Evolutionary conservation across 1,140 invertebrate genomes (phyloP), one percentile per base, ranked within the genome.

Genomic region (Marisa cornuarietis): DNA sequence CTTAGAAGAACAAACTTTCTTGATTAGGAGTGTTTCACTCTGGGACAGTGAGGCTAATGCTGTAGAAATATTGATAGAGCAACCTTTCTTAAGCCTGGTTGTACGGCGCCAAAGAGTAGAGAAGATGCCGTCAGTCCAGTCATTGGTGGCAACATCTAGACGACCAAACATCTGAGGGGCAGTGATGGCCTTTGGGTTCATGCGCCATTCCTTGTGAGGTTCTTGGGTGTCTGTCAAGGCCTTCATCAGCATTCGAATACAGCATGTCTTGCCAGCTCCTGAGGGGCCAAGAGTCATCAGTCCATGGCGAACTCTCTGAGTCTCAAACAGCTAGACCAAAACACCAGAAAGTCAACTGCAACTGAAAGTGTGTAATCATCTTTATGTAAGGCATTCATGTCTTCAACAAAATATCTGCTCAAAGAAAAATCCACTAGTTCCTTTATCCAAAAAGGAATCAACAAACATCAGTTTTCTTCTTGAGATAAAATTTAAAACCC

Each of bases 111-210:
- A 99, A 0, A 99, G 91, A 0, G 97, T 96, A 18, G 97, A 98
- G 90, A 99, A 99, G 84, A 99, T 98, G 0, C 97, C 97, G 91
- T 99, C 97, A 1, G 97, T 98, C 97, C 97, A 99, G 88, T 99
- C 97, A 90, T 99, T 99, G 0, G 97, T 99, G 5, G 97, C 96
- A 0, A 98, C 97, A 90, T 99, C 97, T 49, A 98, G 91, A 68
- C 96, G 93, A 1, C 97, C 97, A 92, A 99, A 99, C 97, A 99
- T 99, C 92, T 99, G 97, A 10, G 96, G 94, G 2, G 96, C 96
- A 75, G 97, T 98, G 84, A 99, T 98, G 62, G 97, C 96, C 92
- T 99, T 98, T 0, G 97, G 97, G 92, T 99, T 99, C 97, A 99
- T 98, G 82, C 97, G 92, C 96, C 99, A 97, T 93, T 99, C 97